These are phyloP conservation scores for Brachionus manjavacas DNA, from an alignment of 1,140 invertebrate genomes.

Conservation along the genomic window DNA sequence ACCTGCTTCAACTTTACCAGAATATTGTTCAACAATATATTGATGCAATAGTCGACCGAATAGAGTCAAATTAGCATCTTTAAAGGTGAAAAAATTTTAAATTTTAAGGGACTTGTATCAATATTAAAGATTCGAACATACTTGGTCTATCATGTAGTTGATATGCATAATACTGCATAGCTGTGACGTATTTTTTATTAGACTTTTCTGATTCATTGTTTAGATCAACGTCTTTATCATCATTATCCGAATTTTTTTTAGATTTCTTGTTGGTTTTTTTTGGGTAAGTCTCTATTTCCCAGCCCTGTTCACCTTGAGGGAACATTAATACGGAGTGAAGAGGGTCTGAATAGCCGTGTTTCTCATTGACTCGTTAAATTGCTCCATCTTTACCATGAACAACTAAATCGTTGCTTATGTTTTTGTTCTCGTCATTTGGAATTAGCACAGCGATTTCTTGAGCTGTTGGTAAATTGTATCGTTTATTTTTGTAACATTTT, in stretches of 20 bases:
- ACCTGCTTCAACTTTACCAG: slow-evolving; percentile 49
- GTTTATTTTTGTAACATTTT: too few relatives aligned
- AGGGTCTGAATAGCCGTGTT: neutral
- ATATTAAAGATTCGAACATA: neutral
- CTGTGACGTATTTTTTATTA: neutral
- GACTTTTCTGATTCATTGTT: too few relatives aligned
- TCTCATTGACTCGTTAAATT: neutral
- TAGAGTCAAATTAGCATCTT: neutral
- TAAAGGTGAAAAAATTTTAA: too few relatives aligned
- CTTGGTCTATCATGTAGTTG: neutral
- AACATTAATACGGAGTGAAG: slow-evolving; percentile 9
- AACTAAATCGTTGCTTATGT: slow-evolving; percentile 8
- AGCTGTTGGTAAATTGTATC: too few relatives aligned
- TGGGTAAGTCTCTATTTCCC: neutral
- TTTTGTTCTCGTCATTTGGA: slow-evolving; percentile 45
- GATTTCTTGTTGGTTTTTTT: neutral
- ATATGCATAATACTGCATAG: slow-evolving; percentile 7
- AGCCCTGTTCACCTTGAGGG: slow-evolving; percentile 1
- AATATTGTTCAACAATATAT: slow-evolving; percentile 1
- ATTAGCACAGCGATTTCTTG: slow-evolving; percentile 50
- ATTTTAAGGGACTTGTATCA: too few relatives aligned
- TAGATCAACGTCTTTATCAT: neutral
- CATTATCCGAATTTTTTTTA: neutral
- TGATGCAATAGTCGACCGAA: neutral
- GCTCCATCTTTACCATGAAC: neutral